A percentile compares a stretch with the other conserved stretches of the same genome.
phyloP scores from a whole-genome alignment of 1,140 invertebrate species.

The Batillaria attramentaria region DNA sequence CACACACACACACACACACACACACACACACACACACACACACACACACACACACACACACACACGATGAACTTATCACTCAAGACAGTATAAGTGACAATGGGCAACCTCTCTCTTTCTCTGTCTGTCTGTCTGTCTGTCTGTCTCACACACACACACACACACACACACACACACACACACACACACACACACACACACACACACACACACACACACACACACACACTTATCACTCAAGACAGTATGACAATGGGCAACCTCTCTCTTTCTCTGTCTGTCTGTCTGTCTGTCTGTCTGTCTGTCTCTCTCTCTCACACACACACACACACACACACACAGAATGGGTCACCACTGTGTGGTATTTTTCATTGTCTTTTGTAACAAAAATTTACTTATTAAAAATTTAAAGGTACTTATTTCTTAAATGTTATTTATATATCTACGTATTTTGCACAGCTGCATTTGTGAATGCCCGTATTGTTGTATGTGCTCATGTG shows the following conservation, averaged over 20 bases:
- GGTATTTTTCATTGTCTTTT: background rate
- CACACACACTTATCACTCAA: background rate
- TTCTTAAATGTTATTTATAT: background rate
- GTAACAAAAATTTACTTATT: background rate
- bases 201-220: background rate
- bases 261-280: background rate
- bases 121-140: background rate
- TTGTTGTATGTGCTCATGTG: background rate
- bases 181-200: conserved; percentile 13
- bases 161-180: background rate
- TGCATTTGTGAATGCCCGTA: background rate
- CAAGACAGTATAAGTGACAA: background rate
- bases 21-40: background rate
- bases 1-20: background rate
- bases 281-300: background rate
- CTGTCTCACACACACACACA: background rate
- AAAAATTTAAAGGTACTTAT: background rate
- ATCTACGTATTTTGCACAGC: background rate
- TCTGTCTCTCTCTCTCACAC: background rate
- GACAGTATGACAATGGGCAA: background rate
- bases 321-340: conserved; percentile 11
- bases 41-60: background rate
- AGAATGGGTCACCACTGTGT: background rate
- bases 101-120: background rate
- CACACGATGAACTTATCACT: background rate